A percentile compares a stretch with the other conserved stretches of the same genome.
Evolutionary conservation across 2,888 invertebrate genomes (phyloP).

Genomic region (Drosophila falleni): DNA sequence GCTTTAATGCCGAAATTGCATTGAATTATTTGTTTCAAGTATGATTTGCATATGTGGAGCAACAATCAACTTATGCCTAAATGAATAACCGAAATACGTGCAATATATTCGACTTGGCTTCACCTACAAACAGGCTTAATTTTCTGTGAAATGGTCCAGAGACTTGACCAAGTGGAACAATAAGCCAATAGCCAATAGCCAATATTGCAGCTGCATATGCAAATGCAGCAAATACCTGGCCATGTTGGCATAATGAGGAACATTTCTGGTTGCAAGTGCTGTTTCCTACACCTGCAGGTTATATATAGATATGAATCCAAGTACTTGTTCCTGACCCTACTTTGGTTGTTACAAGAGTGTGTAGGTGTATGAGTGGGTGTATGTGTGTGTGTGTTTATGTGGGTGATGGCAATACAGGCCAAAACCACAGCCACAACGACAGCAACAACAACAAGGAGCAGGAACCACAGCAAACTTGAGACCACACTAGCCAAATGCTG

Average conservation of each 20-base stretch:
- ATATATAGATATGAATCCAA: slow-evolving; percentile 3
- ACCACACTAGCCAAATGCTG: slow-evolving; percentile 52
- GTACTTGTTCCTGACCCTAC: slow-evolving; percentile 1
- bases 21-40: slow-evolving; percentile 4
- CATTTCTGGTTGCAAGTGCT: slow-evolving; percentile 8
- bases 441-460: slow-evolving; percentile 29
- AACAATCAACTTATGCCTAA: slow-evolving; percentile 43
- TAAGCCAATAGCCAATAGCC: slow-evolving; percentile 62
- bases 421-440: slow-evolving; percentile 22
- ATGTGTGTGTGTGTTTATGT: slow-evolving; percentile 6
- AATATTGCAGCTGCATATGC: slow-evolving; percentile 36
- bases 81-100: slow-evolving; percentile 42
- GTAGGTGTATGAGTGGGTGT: not conserved
- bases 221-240: slow-evolving; percentile 45
- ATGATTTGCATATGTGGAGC: slow-evolving; percentile 27
- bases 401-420: slow-evolving; percentile 31
- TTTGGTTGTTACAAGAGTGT: not conserved
- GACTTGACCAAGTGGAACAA: slow-evolving; percentile 29
- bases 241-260: slow-evolving; percentile 48
- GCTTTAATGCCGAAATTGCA: not conserved
- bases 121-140: slow-evolving; percentile 1
- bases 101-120: slow-evolving; percentile 4
- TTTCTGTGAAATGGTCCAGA: slow-evolving; percentile 10
- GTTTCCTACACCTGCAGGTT: slow-evolving; percentile 2
- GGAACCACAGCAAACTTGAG: slow-evolving; percentile 45